Evolutionary conservation across 2,888 invertebrate species (phyloP).

Genomic region (Dicycla oo): DNA sequence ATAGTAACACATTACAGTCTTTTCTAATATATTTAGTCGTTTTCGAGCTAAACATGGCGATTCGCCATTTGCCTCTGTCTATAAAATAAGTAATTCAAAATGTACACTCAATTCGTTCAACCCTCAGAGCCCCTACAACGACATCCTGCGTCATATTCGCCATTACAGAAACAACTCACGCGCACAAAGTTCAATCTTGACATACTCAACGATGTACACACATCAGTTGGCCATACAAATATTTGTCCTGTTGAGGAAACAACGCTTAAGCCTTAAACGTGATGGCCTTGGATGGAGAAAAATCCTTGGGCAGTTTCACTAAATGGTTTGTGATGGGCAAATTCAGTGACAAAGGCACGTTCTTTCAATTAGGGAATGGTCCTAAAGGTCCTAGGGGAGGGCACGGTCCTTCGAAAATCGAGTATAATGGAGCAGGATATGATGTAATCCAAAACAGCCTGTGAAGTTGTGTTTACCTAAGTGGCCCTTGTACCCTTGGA

Average conservation of each 20-base stretch:
- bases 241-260: constrained; percentile 58
- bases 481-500: neutral
- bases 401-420: neutral
- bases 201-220: constrained; percentile 46
- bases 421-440: neutral
- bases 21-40: too few species aligned
- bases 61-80: neutral
- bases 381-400: neutral
- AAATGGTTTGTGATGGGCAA: neutral
- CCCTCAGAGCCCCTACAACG: constrained; percentile 21
- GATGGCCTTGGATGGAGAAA: constrained; percentile 38
- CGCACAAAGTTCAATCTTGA: constrained; percentile 50
- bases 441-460: neutral
- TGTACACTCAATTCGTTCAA: neutral
- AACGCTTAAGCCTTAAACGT: constrained; percentile 8
- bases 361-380: too few species aligned
- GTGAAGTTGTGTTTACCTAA: neutral
- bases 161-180: constrained; percentile 47
- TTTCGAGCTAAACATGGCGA: neutral
- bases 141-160: constrained; percentile 22
- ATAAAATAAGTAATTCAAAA: neutral
- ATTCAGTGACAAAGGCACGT: too few species aligned
- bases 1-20: neutral
- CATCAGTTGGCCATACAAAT: constrained; percentile 52
- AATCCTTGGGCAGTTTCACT: constrained; percentile 18